Conservation (phyloP, 2,797 vertebrate species). For the Eidolon dupreanum region DNA sequence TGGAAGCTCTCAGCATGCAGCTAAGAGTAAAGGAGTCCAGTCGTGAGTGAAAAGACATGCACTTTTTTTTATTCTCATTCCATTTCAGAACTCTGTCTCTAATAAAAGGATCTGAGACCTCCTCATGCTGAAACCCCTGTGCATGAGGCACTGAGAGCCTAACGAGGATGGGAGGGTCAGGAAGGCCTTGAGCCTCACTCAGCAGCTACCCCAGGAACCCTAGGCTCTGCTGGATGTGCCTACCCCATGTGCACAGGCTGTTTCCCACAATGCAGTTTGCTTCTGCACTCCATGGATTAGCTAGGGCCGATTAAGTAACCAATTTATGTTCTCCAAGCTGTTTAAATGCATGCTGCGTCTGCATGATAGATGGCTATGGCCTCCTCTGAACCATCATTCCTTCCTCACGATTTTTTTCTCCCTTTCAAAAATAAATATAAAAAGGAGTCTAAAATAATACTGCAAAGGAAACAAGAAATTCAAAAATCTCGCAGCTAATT, state of each 20-base stretch:
- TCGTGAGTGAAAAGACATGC: not conserved
- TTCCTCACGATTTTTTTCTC: not conserved
- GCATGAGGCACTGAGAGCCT: not conserved
- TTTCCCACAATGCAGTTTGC: not conserved
- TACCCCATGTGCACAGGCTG: not conserved
- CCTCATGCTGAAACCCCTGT: not conserved
- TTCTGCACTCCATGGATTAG: conserved; percentile 28
- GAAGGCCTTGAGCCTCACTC: not conserved
- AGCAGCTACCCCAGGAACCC: not conserved
- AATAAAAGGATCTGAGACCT: not conserved
- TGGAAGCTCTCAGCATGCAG: not conserved
- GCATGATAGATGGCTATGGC: conserved; percentile 9
- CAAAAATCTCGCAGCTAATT: not conserved
- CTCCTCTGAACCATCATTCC: conserved; percentile 25
- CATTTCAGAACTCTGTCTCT: not conserved
- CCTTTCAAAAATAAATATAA: conserved; percentile 41
- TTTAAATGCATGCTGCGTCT: conserved; percentile 54
- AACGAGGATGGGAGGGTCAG: not conserved
- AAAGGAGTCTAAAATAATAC: conserved; percentile 33
- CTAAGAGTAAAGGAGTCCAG: not conserved
- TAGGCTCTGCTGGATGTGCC: not conserved
- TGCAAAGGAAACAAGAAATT: conserved; percentile 24
- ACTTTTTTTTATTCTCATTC: not conserved
- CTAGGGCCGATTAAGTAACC: conserved; percentile 45
- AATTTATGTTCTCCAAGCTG: conserved; percentile 43